Percentiles rank a stretch among this genome's conserved stretches.
Conservation (phyloP, 1,140 invertebrate genomes). For the Lanistes nyassanus region DNA sequence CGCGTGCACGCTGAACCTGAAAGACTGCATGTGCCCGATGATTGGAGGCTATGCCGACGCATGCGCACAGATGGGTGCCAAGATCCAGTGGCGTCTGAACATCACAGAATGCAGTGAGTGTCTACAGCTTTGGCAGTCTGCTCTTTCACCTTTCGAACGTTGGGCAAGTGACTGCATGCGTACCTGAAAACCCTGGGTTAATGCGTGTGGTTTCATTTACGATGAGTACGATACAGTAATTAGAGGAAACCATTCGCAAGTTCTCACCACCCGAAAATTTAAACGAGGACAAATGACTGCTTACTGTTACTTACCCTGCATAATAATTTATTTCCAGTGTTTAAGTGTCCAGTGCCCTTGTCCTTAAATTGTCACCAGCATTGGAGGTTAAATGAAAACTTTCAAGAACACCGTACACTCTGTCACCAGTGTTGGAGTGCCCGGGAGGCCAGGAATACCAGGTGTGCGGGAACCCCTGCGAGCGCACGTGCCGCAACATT, state of each 20-base stretch:
- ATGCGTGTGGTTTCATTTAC: not conserved
- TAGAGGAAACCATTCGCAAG: too few species aligned
- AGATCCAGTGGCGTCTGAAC: conserved; percentile 81
- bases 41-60: conserved; percentile 82
- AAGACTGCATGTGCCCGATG: conserved; percentile 81
- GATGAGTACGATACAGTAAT: not conserved
- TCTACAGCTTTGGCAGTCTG: not conserved
- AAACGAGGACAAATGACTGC: too few species aligned
- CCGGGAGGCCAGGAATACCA: conserved; percentile 82
- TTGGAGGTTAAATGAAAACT: not conserved
- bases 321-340: too few species aligned
- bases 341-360: too few species aligned
- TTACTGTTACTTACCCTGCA: too few species aligned
- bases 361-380: too few species aligned
- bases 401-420: not conserved
- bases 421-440: conserved; percentile 68
- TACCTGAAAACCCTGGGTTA: not conserved
- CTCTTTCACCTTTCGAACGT: not conserved
- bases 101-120: conserved; percentile 77
- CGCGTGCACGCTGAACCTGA: conserved; percentile 73
- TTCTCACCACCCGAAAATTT: too few species aligned
- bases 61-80: conserved; percentile 78
- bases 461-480: conserved; percentile 81
- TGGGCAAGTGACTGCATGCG: not conserved
- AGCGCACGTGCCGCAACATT: conserved; percentile 77